Evolutionary conservation across 92 coral and sea anemone species (phyloP), one percentile per base, ranked within the genome.

Genomic region (Heliopora coerulea): DNA sequence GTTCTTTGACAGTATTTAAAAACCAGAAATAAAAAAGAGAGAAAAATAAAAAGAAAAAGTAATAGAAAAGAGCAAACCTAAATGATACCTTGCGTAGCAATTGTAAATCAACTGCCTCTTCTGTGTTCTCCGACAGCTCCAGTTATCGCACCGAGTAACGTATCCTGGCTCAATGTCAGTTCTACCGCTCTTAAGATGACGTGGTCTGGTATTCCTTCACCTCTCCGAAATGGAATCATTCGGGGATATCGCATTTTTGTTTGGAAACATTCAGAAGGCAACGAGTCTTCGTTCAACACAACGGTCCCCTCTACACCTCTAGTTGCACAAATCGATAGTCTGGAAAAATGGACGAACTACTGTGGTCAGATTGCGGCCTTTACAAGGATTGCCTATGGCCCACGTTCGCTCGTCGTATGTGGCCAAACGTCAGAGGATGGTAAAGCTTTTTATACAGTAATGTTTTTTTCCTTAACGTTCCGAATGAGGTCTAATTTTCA

Each of bases 201-300:
- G 11, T 84, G 88, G 88, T 26, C 63, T 34, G 79, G 80, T 18
- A 86, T 88, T 25, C 81, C 78, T 21, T 49, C 54, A 12, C 81
- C 84, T 72, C 83, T 91, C 29, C 79, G 70, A 10, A 87, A 85
- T 62, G 97, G 97, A 14, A 75, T 90, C 21, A 82, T 88, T n/a
- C 62, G 66, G 28, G 97, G 97, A 1, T 90, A 87, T 65, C 50
- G 85, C 28, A 17, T 67, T 42, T 67, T 20, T 17, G 0, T 67
- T 67, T 67, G 74, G 74, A 49, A 67, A 28, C 74, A 26, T 6
- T 44, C 56, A 26, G 59, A 67, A 1, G 57, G 74, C 56, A 67
- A 1, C 10, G 54, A 10, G 74, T 44, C 74, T 6, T 6, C 31
- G 18, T 18, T 30, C 5, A 67, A 67, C 29, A 30, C 18, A 20